phyloP scores from a whole-genome alignment of 2,797 vertebrate species.

The Coregonus ussuriensis region DNA sequence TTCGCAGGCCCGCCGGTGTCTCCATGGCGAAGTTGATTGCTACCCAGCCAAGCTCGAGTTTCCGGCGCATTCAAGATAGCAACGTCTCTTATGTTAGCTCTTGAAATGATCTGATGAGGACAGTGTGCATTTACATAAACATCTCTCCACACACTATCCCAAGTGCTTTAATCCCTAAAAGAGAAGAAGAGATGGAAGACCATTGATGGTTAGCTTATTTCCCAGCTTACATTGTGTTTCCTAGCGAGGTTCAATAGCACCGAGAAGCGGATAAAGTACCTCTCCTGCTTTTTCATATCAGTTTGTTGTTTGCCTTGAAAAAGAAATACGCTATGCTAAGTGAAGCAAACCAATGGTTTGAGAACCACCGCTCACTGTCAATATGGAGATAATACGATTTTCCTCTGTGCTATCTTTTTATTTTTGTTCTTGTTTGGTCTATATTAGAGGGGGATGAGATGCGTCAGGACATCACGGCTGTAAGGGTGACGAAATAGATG shows the following conservation, averaged over 20 bases:
- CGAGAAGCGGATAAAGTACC: conserved; percentile 24
- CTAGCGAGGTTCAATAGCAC: conserved; percentile 8
- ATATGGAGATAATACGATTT: conserved; percentile 30
- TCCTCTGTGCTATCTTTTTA: neutral
- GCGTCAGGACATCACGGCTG: neutral
- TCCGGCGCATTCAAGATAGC: conserved; percentile 6
- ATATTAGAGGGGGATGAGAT: conserved; percentile 27
- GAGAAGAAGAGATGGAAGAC: neutral
- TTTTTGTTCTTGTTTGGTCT: conserved; percentile 25
- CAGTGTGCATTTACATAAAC: conserved; percentile 44
- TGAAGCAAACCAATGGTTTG: neutral
- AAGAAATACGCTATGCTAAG: conserved; percentile 7
- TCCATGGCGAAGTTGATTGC: conserved; percentile 24
- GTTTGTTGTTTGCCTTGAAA: conserved; percentile 17
- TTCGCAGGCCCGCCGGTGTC: neutral
- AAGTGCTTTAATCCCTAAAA: conserved; percentile 32
- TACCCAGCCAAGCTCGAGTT: conserved; percentile 23
- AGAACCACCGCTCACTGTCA: conserved; percentile 31
- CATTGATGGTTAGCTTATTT: conserved; percentile 12
- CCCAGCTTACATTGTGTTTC: conserved; percentile 11
- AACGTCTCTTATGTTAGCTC: conserved; percentile 37
- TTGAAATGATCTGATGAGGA: conserved; percentile 46
- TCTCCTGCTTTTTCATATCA: conserved; percentile 31
- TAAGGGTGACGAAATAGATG: neutral
- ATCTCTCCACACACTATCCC: conserved; percentile 34